These are phyloP conservation scores for Seira ritae DNA, from an alignment of 2,888 invertebrate genomes.

Conservation along the genomic window DNA sequence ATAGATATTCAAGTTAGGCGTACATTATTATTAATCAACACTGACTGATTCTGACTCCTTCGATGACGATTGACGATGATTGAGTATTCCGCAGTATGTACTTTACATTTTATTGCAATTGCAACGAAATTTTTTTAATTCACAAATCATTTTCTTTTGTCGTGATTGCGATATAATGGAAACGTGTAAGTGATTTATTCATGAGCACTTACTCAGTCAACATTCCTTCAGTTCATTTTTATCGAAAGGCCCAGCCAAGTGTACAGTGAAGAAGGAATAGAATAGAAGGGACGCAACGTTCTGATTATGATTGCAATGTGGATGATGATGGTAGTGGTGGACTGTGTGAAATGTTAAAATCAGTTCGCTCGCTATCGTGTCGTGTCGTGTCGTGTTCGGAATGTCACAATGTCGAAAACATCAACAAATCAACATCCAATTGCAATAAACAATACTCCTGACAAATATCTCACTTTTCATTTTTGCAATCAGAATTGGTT, in stretches of 20 bases:
- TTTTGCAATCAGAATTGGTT: too few relatives aligned
- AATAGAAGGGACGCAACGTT: background rate
- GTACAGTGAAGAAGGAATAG: background rate
- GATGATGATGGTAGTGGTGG: background rate
- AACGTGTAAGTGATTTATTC: constrained; percentile 27
- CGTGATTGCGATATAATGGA: constrained; percentile 33
- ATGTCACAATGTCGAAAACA: too few relatives aligned
- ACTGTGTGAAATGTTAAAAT: background rate
- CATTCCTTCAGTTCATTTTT: too few relatives aligned
- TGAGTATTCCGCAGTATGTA: too few relatives aligned
- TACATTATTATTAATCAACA: too few relatives aligned
- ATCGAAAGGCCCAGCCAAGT: too few relatives aligned
- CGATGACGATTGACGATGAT: too few relatives aligned
- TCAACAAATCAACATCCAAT: too few relatives aligned
- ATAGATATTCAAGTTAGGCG: too few relatives aligned
- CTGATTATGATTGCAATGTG: background rate
- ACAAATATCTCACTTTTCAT: background rate
- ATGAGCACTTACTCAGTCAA: background rate
- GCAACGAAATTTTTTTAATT: background rate
- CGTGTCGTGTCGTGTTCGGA: too few relatives aligned
- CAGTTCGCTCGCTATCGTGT: background rate
- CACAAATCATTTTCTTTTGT: constrained; percentile 19
- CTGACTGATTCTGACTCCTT: too few relatives aligned
- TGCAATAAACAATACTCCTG: background rate
- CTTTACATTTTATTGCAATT: too few relatives aligned